phyloP scores from a whole-genome alignment of 2,888 invertebrate genomes.

The Philonicus albiceps region DNA sequence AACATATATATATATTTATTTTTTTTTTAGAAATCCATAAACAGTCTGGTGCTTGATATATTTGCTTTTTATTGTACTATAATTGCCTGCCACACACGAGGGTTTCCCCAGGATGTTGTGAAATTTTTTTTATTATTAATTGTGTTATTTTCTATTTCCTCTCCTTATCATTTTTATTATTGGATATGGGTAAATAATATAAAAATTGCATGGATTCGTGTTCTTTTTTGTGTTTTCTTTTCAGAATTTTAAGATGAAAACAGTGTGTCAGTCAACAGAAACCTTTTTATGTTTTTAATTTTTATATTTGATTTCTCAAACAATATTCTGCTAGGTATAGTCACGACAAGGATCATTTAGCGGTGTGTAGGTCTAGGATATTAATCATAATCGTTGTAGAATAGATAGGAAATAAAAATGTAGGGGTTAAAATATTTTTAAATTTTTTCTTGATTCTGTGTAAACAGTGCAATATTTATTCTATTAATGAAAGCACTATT shows the following conservation, averaged over 20 bases:
- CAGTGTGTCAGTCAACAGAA: not conserved
- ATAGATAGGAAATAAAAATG: not conserved
- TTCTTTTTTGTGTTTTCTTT: not conserved
- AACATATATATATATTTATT: no score
- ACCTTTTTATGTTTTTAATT: not conserved
- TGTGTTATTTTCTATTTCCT: not conserved
- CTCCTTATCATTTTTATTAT: slow-evolving; percentile 2
- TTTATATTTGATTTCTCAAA: not conserved
- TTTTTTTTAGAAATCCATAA: not conserved
- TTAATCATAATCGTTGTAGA: not conserved
- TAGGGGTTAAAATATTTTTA: not conserved
- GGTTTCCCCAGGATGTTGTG: slow-evolving; percentile 19
- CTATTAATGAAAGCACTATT: not conserved
- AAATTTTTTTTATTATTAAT: not conserved
- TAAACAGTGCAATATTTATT: not conserved
- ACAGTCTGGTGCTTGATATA: slow-evolving; percentile 22
- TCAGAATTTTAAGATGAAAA: not conserved
- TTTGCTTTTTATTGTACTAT: slow-evolving; percentile 10
- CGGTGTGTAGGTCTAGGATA: not conserved
- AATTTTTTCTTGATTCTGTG: not conserved
- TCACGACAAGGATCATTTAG: not conserved
- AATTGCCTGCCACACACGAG: slow-evolving; percentile 9
- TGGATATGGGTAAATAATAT: not conserved
- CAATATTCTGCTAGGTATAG: not conserved
- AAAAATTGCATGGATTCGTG: slow-evolving; percentile 17